Evolutionary conservation across 2,888 invertebrate genomes (phyloP).

Genomic region (Neelides folsomi): DNA sequence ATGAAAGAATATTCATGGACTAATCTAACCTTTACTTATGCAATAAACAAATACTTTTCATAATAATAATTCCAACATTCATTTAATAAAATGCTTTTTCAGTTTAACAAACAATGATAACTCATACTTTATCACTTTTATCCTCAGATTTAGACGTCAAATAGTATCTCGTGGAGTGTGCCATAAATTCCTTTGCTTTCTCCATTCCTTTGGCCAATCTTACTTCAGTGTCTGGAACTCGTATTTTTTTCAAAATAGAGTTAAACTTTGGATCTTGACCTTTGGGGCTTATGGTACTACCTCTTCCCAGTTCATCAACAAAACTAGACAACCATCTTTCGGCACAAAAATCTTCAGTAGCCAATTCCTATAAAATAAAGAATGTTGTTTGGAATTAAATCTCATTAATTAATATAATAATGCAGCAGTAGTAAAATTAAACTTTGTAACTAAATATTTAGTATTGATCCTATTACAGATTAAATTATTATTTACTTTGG

Average conservation of each 20-base stretch:
- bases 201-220: slow-evolving; percentile 17
- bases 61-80: too few species aligned
- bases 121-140: too few species aligned
- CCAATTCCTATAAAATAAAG: slow-evolving; percentile 42
- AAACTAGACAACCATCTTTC: slow-evolving; percentile 54
- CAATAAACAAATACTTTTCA: too few species aligned
- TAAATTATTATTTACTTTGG: slow-evolving; percentile 44
- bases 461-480: background rate
- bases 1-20: too few species aligned
- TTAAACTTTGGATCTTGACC: slow-evolving; percentile 47
- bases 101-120: too few species aligned
- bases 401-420: background rate
- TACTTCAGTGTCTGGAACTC: slow-evolving; percentile 40
- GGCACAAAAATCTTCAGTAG: slow-evolving; percentile 50
- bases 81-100: too few species aligned
- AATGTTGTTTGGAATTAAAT: slow-evolving; percentile 5
- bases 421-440: background rate
- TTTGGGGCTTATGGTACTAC: slow-evolving; percentile 42
- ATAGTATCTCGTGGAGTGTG: too few species aligned
- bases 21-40: too few species aligned
- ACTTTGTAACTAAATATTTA: background rate
- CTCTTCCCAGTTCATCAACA: slow-evolving; percentile 46
- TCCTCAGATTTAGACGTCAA: too few species aligned
- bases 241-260: slow-evolving; percentile 55
- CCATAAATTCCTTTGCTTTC: slow-evolving; percentile 19